Base-by-base conservation (phyloP, 1,140 invertebrate species). In the Tenebrio molitor region DNA sequence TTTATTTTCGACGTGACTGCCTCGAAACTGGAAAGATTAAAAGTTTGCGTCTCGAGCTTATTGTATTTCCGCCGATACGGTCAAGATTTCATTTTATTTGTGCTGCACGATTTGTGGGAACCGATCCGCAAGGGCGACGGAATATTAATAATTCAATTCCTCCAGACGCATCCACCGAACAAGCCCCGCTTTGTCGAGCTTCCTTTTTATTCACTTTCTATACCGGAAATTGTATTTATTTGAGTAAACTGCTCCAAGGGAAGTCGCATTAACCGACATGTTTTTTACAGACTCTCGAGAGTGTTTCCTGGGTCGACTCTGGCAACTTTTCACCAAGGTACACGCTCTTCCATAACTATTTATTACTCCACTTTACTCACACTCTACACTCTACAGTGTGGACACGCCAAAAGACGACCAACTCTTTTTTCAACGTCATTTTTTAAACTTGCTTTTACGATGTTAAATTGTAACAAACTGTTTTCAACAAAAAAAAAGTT, bases 291-390 rank as follows among this genome's bases (percentile, higher is more conserved):
- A 82, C 81, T 83, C 81, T 82, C 82, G 79, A 81, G 82, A 81
- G 82, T 82, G 70, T 81, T 83, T 71, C 78, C 82, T 44, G 78
- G 74, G 68, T 77, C 82, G 19, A 77, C 78, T 53, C 77, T 82
- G 70, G 80, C 82, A 58, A 81, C 78, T 72, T 80, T 82, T 70
- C 82, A 83, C 71, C 82, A 81, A 83, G 82, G 82, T 83, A 77
- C 21, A 66, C 42, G 44, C 14, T 21, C n/a, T n/a, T n/a, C n/a
- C n/a, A n/a, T 16, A 63, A 29, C n/a, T n/a, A 58, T 12, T 25
- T 58, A 63, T 6, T 14, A 3, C 1, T 16, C 7, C 16, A 23
- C 8, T 23, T 21, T 50, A 50, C 21, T 17, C 1, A 46, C 25
- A 29, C 3, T 8, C 3, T 4, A 29, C 25, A 29, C 3, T 29